Evolutionary conservation across 2,888 invertebrate species (phyloP).

Genomic region (Aphrophora alni): DNA sequence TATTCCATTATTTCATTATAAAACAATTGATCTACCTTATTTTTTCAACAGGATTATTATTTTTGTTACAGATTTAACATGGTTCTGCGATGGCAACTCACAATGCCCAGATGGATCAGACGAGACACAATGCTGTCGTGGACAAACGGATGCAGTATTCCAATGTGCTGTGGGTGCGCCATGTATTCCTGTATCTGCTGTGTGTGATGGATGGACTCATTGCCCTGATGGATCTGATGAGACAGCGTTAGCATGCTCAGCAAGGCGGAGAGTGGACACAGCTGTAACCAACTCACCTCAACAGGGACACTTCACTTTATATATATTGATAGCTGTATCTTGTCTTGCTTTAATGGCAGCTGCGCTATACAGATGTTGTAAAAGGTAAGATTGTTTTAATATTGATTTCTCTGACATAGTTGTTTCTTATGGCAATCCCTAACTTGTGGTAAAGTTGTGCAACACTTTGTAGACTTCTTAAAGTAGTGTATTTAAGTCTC

Average conservation of each 20-base stretch:
- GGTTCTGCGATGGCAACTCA: constrained; percentile 67
- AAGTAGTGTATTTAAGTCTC: too few relatives aligned
- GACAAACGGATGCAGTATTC: constrained; percentile 60
- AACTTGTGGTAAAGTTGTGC: too few relatives aligned
- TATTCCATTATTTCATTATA: too few relatives aligned
- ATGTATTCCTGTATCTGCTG: constrained; percentile 69
- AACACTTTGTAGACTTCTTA: too few relatives aligned
- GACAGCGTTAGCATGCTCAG: constrained; percentile 66
- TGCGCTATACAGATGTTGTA: constrained; percentile 42
- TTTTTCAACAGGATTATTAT: too few relatives aligned
- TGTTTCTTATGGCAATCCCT: too few relatives aligned
- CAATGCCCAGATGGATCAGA: constrained; percentile 75
- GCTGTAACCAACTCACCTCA: constrained; percentile 34
- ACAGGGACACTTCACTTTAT: constrained; percentile 27
- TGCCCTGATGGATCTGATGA: constrained; percentile 87
- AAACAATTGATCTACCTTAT: too few relatives aligned
- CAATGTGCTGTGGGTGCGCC: constrained; percentile 75
- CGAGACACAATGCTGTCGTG: constrained; percentile 71
- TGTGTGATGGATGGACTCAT: constrained; percentile 80
- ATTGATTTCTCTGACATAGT: background rate
- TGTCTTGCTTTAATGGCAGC: constrained; percentile 25
- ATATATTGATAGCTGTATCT: constrained; percentile 25
- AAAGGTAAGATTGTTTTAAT: constrained; percentile 38
- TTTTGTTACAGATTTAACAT: constrained; percentile 56
- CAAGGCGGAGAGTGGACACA: constrained; percentile 25